These are phyloP conservation scores for Tetranychus cinnabarinus DNA, from an alignment of 1,140 invertebrate genomes.

Conservation along the genomic window DNA sequence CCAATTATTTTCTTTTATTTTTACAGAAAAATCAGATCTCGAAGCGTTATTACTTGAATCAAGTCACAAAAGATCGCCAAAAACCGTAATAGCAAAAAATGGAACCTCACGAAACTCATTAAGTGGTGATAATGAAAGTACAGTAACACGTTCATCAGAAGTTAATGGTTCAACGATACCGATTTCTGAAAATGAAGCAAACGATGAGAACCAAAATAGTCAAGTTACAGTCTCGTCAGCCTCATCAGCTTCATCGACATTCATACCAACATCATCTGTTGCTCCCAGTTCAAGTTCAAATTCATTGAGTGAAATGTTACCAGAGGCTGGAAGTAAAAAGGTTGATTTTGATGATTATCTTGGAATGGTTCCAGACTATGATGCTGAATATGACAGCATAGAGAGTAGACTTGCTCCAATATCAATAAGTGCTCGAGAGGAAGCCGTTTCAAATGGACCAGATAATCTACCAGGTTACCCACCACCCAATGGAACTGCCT, in stretches of 20 bases:
- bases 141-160: too few relatives aligned
- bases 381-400: background rate
- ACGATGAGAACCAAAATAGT: too few relatives aligned
- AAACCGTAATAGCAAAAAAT: background rate
- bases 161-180: too few relatives aligned
- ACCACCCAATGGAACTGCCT: background rate
- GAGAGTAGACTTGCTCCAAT: background rate
- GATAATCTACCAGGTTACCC: conserved; percentile 2
- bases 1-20: too few relatives aligned
- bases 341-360: background rate
- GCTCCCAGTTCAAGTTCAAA: background rate
- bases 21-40: background rate
- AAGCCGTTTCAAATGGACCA: background rate
- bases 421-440: background rate
- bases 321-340: background rate
- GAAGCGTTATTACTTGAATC: background rate
- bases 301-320: background rate
- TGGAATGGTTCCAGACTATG: background rate
- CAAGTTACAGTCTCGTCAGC: too few relatives aligned
- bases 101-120: too few relatives aligned
- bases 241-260: background rate
- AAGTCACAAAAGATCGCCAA: background rate
- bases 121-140: too few relatives aligned
- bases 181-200: too few relatives aligned
- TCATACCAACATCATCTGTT: background rate